Evolutionary conservation across 2,113 vertebrate species (phyloP).

Genomic region (Pseudolaguvia tuberculata): DNA sequence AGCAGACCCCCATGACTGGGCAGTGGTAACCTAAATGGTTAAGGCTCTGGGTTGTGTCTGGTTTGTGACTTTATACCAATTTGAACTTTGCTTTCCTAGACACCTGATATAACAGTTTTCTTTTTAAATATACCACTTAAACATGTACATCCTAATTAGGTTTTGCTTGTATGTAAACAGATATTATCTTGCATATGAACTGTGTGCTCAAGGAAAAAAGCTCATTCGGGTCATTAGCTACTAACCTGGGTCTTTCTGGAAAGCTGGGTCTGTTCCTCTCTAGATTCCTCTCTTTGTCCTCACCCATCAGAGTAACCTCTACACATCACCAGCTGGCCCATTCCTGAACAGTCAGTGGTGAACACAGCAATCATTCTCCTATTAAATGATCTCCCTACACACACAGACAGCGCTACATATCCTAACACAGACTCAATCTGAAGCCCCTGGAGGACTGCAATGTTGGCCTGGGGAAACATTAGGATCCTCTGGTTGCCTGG

Average conservation of each 20-base stretch:
- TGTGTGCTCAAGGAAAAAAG: conserved; percentile 42
- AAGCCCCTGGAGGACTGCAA: conserved; percentile 63
- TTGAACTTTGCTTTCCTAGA: neutral
- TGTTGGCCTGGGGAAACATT: conserved; percentile 46
- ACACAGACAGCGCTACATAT: conserved; percentile 67
- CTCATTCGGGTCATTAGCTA: conserved; percentile 61
- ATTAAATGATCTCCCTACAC: conserved; percentile 70
- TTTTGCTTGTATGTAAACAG: conserved; percentile 42
- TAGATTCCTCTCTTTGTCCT: conserved; percentile 71
- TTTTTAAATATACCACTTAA: conserved; percentile 21
- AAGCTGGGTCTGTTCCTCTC: conserved; percentile 70
- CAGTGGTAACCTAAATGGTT: too few relatives aligned
- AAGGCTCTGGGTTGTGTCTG: too few relatives aligned
- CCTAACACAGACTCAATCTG: conserved; percentile 68
- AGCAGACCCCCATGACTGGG: too few relatives aligned
- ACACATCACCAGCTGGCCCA: conserved; percentile 69
- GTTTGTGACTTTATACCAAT: too few relatives aligned
- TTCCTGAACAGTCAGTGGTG: conserved; percentile 70
- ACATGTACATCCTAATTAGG: conserved; percentile 37
- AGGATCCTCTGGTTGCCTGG: conserved; percentile 55
- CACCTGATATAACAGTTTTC: neutral
- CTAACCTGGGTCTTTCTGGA: conserved; percentile 51
- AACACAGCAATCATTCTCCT: conserved; percentile 75
- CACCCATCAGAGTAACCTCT: conserved; percentile 60
- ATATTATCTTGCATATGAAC: conserved; percentile 34